Base-by-base conservation (phyloP, 2,113 vertebrate species). In the Hyla sarda region DNA sequence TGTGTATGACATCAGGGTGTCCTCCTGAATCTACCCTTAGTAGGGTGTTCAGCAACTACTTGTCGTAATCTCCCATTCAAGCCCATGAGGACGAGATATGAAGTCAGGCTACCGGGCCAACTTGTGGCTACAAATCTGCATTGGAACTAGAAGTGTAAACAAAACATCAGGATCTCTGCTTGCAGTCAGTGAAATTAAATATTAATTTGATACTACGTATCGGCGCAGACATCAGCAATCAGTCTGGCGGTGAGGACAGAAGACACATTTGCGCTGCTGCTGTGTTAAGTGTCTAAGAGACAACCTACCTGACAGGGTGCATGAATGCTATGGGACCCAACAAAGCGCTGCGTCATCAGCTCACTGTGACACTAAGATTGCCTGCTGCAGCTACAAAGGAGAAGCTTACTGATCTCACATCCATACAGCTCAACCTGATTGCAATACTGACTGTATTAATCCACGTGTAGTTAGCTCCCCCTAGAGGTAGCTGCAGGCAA, bases 31-130 rank as follows among this genome's bases (percentile, higher is more conserved):
- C n/a, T n/a, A n/a, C n/a, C n/a, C n/a, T n/a, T n/a, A n/a, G n/a
- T n/a, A n/a, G n/a, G n/a, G n/a, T n/a, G 17, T 14, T 50, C 13
- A 7, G 48, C 47, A 17, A 50, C 48, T 75, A 48, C 25, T n/a
- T 75, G 73, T 45, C 48, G 73, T 30, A 13, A 28, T 50, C n/a
- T 50, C 4, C 47, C 76, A 78, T 78, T 52, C 47, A 78, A n/a
- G 28, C 21, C 30, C n/a, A 28, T 11, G 32, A 78, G 54, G 25
- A 37, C 1, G 19, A 78, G 73, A 75, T 50, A 75, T 75, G 73
- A 45, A 75, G 6, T 23, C 3, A 71, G 19, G 4, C 17, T 52
- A 16, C 50, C 4, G 50, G 13, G 1, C 12, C 11, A 25, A 6
- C 3, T n/a, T 19, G 73, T 14, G 17, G 45, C 73, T 74, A 16